Base-by-base conservation (phyloP, 2,888 invertebrate genomes). In the Piscicola geometra region DNA sequence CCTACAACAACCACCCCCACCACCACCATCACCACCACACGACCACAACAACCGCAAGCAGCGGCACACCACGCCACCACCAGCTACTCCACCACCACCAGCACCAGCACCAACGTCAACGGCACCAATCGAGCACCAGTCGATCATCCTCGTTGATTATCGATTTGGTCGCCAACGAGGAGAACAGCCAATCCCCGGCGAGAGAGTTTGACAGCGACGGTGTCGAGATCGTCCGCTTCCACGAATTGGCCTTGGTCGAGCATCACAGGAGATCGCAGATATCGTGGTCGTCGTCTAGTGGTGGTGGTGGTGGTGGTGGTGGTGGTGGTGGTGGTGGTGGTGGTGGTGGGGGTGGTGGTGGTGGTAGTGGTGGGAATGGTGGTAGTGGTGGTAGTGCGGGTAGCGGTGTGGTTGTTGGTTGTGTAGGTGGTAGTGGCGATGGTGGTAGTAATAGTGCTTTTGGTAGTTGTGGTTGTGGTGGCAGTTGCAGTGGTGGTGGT, bases 191-290 rank as follows among this genome's bases (percentile, higher is more conserved):
- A n/a, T 28, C 64, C 12, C 9, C n/a, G 9, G n/a, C 28, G 50
- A 72, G 77, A 28, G 77, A 76, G 69, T 75, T 77, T 30, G 79
- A 76, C 69, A 60, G 71, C 3, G 69, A 73, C 35, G 75, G 75
- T 12, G 76, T 80, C 2, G 80, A 80, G 68, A 76, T 78, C n/a
- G 75, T 80, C 9, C 79, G 77, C 66, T 79, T 76, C 41, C 76
- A 72, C 56, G 77, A 79, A 69, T 77, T 79, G 28, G 77, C 78
- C 1, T 78, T 78, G 75, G 74, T 79, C 1, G 79, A 79, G 36
- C 78, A 78, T 71, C 78, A 79, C 71, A 74, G 74, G 2, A 36
- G 30, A 50, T 72, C 72, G 15, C 35, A 47, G 50, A 47, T 36
- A 0, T 70, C 70, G 5, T 72, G 72, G 72, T 50, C 52, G 3